Evolutionary conservation across 2,888 invertebrate genomes (phyloP).

Genomic region (Orchesella flavescens): DNA sequence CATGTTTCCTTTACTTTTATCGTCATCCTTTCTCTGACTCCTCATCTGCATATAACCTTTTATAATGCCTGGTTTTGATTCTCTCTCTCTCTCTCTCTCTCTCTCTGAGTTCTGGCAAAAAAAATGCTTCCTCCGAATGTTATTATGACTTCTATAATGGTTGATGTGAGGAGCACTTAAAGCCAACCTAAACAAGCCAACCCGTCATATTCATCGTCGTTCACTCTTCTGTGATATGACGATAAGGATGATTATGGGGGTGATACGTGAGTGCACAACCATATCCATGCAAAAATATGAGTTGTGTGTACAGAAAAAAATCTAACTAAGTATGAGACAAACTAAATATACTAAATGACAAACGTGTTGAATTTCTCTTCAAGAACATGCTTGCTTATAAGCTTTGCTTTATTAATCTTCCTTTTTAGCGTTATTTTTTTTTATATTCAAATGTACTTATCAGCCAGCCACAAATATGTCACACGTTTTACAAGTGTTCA

Average conservation of each 20-base stretch:
- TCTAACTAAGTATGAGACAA: constrained; percentile 13
- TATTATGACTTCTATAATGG: not conserved
- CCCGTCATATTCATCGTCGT: constrained; percentile 14
- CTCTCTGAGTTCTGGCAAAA: too few relatives aligned
- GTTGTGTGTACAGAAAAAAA: constrained; percentile 2
- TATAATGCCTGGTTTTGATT: not conserved
- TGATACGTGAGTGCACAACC: constrained; percentile 51
- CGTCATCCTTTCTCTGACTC: not conserved
- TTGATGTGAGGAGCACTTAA: not conserved
- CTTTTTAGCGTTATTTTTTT: not conserved
- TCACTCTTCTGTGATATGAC: constrained; percentile 48
- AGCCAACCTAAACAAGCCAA: constrained; percentile 27
- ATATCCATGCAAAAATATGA: constrained; percentile 25
- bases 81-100: too few relatives aligned
- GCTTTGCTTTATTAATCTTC: not conserved
- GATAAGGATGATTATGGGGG: constrained; percentile 39
- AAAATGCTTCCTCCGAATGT: not conserved
- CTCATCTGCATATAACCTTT: not conserved
- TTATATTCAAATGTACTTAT: constrained; percentile 41
- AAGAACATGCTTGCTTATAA: not conserved
- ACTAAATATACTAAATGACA: constrained; percentile 27
- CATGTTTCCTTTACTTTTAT: not conserved
- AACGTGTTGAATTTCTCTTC: constrained; percentile 41
- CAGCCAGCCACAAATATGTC: constrained; percentile 52
- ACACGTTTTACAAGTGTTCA: constrained; percentile 12